Evolutionary conservation across 2,888 invertebrate species (phyloP), one percentile per base, ranked within the genome.

Genomic region (Caradrina clavipalpis): DNA sequence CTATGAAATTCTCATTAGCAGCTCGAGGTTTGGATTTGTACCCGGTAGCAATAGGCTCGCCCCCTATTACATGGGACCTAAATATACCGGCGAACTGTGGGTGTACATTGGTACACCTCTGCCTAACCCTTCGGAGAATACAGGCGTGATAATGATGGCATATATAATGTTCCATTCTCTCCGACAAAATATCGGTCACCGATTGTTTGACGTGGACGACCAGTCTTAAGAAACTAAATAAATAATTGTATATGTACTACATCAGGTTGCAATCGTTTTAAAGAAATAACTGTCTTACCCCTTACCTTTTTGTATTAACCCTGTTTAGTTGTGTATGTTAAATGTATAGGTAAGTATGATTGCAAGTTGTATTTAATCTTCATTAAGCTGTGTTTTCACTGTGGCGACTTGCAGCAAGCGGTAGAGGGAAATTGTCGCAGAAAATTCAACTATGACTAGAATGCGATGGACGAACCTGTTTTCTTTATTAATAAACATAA

Each of bases 321-420:
- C 45, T 71, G 19, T 47, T 58, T 55, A 49, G 13, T 39, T 58
- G 39, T 51, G 47, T 58, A 61, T 62, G 63, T 45, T 17, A 15
- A 45, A 19, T 63, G 35, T 72, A 59, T 70, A 26, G 64, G n/a
- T n/a, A n/a, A n/a, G 55, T 70, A 76, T 42, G 19, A 70, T 54
- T 71, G 73, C 71, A 75, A 49, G 50, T 64, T 76, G 87, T 89
- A 86, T 86, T 89, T 86, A 86, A 88, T 89, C 86, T 85, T 71
- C 66, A 69, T 83, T 88, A 89, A 84, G 68, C 58, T 10, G 35
- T 35, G 76, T 42, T 89, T 85, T 39, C 73, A 57, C 61, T 78
- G 39, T 45, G 11, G 62, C 79, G 80, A 81, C 39, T 50, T 17
- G 54, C 10, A 45, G 17, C n/a, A 11, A 5, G 22, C n/a, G 1